Evolutionary conservation across 2,113 vertebrate species (phyloP).

Genomic region (cat (Felis catus)): F.catus_Fca126_mat1.0 CM031415.1:69318001-69318500

Average conservation of each 20-base stretch:
- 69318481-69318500: background rate
- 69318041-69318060: no score
- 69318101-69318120: background rate
- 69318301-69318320: background rate
- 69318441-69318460: background rate
- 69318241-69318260: background rate
- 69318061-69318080: no score
- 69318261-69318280: background rate
- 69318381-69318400: background rate
- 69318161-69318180: background rate
- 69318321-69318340: background rate
- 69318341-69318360: background rate
- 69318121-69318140: background rate
- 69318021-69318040: no score
- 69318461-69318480: background rate
- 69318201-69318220: background rate
- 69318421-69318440: background rate
- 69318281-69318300: background rate
- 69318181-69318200: background rate
- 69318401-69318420: background rate
- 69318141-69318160: background rate
- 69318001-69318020: no score
- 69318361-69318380: background rate
- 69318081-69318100: background rate
- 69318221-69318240: background rate